These are phyloP conservation scores for Chironomus riparius DNA, from an alignment of 2,888 invertebrate species.

Conservation along the genomic window DNA sequence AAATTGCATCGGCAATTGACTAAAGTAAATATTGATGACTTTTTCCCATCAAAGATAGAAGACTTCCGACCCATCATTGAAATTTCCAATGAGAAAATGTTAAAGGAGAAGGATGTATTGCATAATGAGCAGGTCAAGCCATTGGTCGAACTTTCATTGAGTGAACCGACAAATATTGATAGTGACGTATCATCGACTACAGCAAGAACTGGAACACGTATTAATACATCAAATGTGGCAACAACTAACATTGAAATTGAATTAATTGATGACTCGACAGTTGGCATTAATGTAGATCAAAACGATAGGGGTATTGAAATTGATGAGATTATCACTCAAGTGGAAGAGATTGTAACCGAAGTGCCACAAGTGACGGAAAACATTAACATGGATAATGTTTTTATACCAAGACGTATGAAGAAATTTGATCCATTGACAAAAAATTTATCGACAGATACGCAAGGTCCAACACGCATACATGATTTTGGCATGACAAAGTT, in stretches of 20 bases:
- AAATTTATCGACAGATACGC: background rate
- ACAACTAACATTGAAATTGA: conserved; percentile 31
- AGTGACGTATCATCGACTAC: background rate
- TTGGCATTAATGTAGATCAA: conserved; percentile 14
- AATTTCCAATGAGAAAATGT: conserved; percentile 35
- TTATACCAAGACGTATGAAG: conserved; percentile 14
- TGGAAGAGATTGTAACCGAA: background rate
- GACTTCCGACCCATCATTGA: conserved; percentile 37
- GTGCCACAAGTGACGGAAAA: background rate
- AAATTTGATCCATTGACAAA: conserved; percentile 9
- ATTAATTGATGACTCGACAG: conserved; percentile 29
- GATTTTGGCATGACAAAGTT: conserved; percentile 26
- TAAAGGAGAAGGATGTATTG: conserved; percentile 31
- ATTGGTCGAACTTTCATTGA: no score
- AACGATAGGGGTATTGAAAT: conserved; percentile 22
- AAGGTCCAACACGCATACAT: background rate
- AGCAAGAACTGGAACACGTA: background rate
- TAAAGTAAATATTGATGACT: conserved; percentile 39
- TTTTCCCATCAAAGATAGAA: conserved; percentile 38
- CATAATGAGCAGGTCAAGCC: background rate
- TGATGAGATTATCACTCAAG: conserved; percentile 5
- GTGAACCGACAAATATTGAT: background rate
- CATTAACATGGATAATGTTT: background rate
- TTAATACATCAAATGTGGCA: conserved; percentile 28
- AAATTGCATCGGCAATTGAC: conserved; percentile 31